These are phyloP conservation scores for Cosmia pyralina DNA, from an alignment of 2,888 invertebrate genomes.

Conservation along the genomic window DNA sequence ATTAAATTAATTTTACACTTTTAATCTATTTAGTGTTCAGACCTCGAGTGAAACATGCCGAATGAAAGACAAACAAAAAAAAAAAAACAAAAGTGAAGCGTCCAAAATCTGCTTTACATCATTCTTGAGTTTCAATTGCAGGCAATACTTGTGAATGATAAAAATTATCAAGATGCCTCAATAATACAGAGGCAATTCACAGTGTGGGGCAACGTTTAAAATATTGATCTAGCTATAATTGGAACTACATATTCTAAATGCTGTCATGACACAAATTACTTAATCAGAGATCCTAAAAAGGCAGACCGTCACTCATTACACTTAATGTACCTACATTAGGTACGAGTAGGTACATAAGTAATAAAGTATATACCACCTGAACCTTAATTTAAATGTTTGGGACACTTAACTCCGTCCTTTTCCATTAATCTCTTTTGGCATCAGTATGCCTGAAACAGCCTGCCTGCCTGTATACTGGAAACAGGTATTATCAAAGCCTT, in stretches of 20 bases:
- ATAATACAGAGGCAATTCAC: neutral
- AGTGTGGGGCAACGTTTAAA: constrained; percentile 14
- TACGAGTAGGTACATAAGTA: neutral
- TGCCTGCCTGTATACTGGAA: no score
- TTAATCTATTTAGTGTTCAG: neutral
- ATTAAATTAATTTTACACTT: neutral
- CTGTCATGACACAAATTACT: constrained; percentile 47
- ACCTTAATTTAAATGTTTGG: neutral
- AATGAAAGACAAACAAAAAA: neutral
- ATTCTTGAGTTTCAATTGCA: neutral
- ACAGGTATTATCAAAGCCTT: no score
- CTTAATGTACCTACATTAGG: neutral
- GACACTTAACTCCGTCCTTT: neutral
- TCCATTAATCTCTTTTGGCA: neutral
- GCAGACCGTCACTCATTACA: constrained; percentile 13
- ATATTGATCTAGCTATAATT: constrained; percentile 18
- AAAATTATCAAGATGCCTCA: neutral
- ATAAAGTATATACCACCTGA: neutral
- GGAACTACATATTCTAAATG: constrained; percentile 38
- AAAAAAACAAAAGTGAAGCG: neutral
- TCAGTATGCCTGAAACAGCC: no score
- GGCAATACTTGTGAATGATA: neutral
- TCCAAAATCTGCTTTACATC: neutral
- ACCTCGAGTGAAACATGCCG: neutral
- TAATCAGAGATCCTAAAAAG: constrained; percentile 35